Base-by-base conservation (phyloP, 2,888 invertebrate genomes). In the Caenorhabditis afra region DNA sequence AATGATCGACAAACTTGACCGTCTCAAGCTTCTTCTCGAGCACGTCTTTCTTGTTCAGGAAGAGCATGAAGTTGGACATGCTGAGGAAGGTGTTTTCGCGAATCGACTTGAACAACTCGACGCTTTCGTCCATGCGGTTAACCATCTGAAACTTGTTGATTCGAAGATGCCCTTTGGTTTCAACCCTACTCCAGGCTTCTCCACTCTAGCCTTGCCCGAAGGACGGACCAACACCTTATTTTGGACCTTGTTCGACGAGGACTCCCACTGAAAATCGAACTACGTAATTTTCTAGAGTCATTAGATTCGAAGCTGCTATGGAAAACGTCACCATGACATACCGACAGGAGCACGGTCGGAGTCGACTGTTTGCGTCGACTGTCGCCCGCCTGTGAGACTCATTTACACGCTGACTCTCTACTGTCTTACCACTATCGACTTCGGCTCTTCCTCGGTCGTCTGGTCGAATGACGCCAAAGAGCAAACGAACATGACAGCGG, bases 41-140 rank as follows among this genome's bases (percentile, higher is more conserved):
- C 14, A 83, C 52, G 64, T 83, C 83, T 20, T 44, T 49, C 47
- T 83, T 83, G 71, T 83, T 83, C 37, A 83, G 70, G 44, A 83
- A 81, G 7, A 83, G 70, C 76, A 83, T 79, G 66, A 83, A 79
- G 20, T 71, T 67, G 1, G 81, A 68, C n/a, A 52, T 62, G 23
- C 53, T 52, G n/a, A 83, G 78, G 20, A 81, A 83, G n/a, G 52
- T 58, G 52, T 79, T 81, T 12, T 79, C 50, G 0, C 67, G 75
- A 22, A 81, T 66, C 16, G 79, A 77, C 18, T 50, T 66, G 75
- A 83, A 83, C n/a, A 83, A 49, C 14, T 83, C 73, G 7, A 81
- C 71, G 3, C 66, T 66, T 12, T 83, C 83, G 8, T 76, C 70
- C 14, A 83, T 37, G 0, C 81, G 78, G 55, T 81, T 83, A 12